phyloP scores from a whole-genome alignment of 2,797 vertebrate species.

The Chlorospingus semifuscus region DNA sequence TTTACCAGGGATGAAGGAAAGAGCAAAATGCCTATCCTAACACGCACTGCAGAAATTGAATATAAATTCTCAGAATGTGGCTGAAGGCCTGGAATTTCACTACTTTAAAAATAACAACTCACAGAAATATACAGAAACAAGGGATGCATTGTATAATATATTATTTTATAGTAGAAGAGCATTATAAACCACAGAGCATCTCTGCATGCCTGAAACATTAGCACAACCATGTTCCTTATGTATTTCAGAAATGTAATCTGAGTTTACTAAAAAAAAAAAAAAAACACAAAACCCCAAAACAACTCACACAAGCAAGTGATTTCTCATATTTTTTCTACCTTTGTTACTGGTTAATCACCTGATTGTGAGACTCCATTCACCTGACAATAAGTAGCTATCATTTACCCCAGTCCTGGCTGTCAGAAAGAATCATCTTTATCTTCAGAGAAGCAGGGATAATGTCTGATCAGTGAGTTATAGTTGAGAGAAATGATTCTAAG shows the following conservation, averaged over 20 bases:
- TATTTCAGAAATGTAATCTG: conserved; percentile 9
- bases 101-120: neutral
- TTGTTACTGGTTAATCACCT: conserved; percentile 41
- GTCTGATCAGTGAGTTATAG: conserved; percentile 53
- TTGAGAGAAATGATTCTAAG: conserved; percentile 44
- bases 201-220: neutral
- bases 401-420: conserved; percentile 28
- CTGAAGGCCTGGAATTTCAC: neutral
- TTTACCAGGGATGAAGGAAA: neutral
- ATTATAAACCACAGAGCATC: neutral
- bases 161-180: neutral
- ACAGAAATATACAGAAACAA: neutral
- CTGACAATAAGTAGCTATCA: conserved; percentile 47
- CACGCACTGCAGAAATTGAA: neutral
- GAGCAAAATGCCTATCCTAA: neutral
- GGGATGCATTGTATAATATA: neutral
- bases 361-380: conserved; percentile 42
- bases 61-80: neutral
- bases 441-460: conserved; percentile 54
- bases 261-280: neutral
- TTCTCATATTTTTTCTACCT: conserved; percentile 29
- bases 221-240: neutral
- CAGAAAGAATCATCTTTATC: conserved; percentile 39
- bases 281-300: neutral
- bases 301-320: neutral